phyloP scores from a whole-genome alignment of 2,113 vertebrate genomes.

The Chionomys nivalis region DNA sequence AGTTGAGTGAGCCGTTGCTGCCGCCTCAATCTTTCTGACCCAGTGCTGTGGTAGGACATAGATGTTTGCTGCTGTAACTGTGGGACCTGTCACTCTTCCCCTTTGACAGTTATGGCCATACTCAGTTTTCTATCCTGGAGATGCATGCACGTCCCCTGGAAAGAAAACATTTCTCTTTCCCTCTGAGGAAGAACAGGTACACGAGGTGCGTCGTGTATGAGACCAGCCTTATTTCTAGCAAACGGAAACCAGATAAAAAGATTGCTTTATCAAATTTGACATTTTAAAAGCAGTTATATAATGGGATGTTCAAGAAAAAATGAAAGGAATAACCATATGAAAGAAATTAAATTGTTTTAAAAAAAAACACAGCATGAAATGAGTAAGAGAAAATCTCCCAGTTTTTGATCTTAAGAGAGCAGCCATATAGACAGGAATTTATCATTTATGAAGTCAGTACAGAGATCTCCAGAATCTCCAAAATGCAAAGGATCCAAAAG shows the following conservation, averaged over 20 bases:
- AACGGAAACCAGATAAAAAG: background rate
- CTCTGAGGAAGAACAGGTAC: background rate
- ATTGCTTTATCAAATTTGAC: background rate
- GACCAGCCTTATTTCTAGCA: background rate
- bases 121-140: background rate
- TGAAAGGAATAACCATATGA: background rate
- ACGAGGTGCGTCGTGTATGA: background rate
- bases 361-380: background rate
- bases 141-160: background rate
- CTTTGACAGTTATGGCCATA: background rate
- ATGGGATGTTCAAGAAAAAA: background rate
- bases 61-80: background rate
- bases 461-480: background rate
- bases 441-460: background rate
- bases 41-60: background rate
- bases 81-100: background rate
- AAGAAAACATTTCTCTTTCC: background rate
- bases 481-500: background rate
- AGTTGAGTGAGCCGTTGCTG: background rate
- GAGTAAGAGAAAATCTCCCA: background rate
- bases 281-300: background rate
- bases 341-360: background rate
- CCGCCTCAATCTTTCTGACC: background rate
- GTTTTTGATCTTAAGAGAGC: background rate
- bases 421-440: background rate